These are phyloP conservation scores for Mirza zaza DNA, from an alignment of 2,113 vertebrate genomes.

Conservation along the genomic window DNA sequence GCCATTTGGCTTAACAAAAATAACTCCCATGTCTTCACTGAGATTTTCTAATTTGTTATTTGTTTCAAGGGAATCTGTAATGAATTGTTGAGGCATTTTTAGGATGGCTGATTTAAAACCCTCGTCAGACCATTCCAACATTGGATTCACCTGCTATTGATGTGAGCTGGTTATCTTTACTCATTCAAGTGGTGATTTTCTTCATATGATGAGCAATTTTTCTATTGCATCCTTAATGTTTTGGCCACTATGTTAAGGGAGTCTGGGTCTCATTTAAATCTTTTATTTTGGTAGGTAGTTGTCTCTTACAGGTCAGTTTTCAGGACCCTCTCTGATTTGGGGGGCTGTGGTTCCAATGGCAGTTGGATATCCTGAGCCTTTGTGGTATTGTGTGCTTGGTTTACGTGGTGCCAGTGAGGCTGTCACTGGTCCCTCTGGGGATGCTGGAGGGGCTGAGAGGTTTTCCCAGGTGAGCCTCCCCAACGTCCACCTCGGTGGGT, in stretches of 20 bases:
- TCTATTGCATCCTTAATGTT: not conserved
- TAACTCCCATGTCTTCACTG: not conserved
- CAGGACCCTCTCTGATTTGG: not conserved
- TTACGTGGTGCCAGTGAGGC: not conserved
- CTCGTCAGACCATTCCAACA: not conserved
- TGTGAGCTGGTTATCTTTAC: not conserved
- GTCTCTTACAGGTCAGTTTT: not conserved
- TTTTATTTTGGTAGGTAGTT: not conserved
- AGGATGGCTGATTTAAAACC: not conserved
- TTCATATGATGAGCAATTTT: not conserved
- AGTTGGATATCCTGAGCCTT: not conserved
- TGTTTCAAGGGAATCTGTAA: not conserved
- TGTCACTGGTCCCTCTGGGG: not conserved
- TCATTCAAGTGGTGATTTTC: not conserved
- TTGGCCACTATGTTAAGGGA: not conserved
- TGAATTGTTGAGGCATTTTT: not conserved
- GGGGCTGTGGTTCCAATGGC: not conserved
- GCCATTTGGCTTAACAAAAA: not conserved
- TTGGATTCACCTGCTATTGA: not conserved
- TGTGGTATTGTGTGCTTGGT: not conserved
- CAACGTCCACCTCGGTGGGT: fast-evolving
- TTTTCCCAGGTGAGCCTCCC: not conserved
- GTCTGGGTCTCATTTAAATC: not conserved
- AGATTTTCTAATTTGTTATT: not conserved
- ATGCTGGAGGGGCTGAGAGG: not conserved